These are phyloP conservation scores for Polyommatus icarus DNA, from an alignment of 2,888 invertebrate genomes.

Conservation along the genomic window DNA sequence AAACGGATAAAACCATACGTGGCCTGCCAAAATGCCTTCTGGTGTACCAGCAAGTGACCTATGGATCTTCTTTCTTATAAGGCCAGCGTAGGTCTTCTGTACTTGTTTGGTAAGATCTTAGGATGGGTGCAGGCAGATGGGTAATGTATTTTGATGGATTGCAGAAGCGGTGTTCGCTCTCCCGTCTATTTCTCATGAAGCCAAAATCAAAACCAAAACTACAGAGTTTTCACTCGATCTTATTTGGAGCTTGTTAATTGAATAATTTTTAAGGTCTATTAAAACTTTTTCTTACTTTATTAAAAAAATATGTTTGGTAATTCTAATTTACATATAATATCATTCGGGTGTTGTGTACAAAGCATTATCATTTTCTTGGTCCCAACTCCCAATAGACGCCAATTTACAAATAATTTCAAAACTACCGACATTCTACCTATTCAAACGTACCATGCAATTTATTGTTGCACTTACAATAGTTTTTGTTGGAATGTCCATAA, in stretches of 20 bases:
- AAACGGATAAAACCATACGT: slow-evolving; percentile 18
- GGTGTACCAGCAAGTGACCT: not conserved
- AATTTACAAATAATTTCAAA: slow-evolving; percentile 11
- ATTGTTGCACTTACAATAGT: slow-evolving; percentile 17
- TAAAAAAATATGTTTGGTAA: no score
- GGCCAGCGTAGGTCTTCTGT: not conserved
- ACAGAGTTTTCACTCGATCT: not conserved
- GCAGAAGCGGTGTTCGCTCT: not conserved
- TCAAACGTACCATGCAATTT: slow-evolving; percentile 5
- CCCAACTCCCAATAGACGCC: not conserved
- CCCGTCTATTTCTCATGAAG: not conserved
- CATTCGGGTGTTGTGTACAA: no score
- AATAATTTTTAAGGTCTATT: no score
- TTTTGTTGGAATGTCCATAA: slow-evolving; percentile 12
- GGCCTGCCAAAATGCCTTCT: slow-evolving; percentile 1
- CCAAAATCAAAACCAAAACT: not conserved
- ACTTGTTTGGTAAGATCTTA: not conserved
- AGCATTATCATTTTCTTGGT: not conserved
- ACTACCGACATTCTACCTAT: slow-evolving; percentile 1
- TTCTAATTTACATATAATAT: no score
- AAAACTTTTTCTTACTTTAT: no score
- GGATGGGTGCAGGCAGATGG: not conserved
- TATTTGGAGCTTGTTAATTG: no score
- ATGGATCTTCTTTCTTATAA: slow-evolving; percentile 1
- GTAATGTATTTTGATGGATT: not conserved